Evolutionary conservation across 2,113 vertebrate species (phyloP).

Genomic region (Tenebrosternarchus preto): DNA sequence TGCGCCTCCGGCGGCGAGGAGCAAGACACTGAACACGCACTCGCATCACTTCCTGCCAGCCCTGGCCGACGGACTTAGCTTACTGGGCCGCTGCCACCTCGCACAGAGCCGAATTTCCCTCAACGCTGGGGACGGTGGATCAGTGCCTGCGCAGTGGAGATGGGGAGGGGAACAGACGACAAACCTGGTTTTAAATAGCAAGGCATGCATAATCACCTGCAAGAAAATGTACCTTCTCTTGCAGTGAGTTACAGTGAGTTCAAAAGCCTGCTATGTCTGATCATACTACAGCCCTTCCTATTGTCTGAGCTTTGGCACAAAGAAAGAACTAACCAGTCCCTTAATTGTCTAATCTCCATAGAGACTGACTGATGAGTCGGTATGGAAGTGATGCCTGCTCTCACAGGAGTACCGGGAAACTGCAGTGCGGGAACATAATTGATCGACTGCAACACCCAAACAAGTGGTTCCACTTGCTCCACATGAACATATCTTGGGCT

Average conservation of each 20-base stretch:
- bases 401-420: constrained; percentile 25
- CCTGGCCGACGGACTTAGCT: no score
- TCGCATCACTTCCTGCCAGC: no score
- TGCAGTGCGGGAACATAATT: constrained; percentile 55
- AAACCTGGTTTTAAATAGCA: background rate
- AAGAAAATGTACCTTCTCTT: background rate
- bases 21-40: background rate
- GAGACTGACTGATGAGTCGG: constrained; percentile 36
- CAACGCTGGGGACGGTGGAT: constrained; percentile 5
- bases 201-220: background rate
- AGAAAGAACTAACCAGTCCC: constrained; percentile 30
- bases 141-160: background rate
- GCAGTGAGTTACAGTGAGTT: background rate
- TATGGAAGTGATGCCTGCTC: constrained; percentile 45
- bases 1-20: background rate
- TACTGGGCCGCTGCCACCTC: background rate
- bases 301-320: background rate
- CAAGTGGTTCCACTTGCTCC: constrained; percentile 51
- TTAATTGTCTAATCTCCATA: background rate
- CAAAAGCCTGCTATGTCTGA: no score
- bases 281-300: no score
- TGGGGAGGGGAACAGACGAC: background rate
- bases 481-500: constrained; percentile 44
- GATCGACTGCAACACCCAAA: constrained; percentile 54
- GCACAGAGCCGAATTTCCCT: background rate